phyloP scores from a whole-genome alignment of 2,888 invertebrate species.

The Lapara coniferarum region DNA sequence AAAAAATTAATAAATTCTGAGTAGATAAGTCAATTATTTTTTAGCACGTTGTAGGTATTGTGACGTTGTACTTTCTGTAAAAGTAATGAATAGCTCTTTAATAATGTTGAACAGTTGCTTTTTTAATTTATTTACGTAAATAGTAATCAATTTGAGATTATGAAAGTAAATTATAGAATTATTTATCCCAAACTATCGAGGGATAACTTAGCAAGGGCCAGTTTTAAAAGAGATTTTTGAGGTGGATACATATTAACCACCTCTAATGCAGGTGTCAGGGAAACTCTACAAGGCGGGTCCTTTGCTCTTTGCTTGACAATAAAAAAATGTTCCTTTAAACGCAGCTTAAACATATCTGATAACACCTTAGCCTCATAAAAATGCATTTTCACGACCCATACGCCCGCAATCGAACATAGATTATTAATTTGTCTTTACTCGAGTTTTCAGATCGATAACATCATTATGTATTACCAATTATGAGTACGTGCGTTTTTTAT shows the following conservation, averaged over 20 bases:
- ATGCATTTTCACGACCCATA: neutral
- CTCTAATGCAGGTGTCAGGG: neutral
- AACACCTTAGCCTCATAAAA: slow-evolving; percentile 9
- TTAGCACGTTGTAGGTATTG: too few species aligned
- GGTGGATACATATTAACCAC: neutral
- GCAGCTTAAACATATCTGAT: slow-evolving; percentile 9
- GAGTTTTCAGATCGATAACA: slow-evolving; percentile 31
- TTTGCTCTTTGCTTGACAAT: slow-evolving; percentile 1
- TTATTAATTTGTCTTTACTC: slow-evolving; percentile 33
- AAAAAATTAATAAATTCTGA: too few species aligned
- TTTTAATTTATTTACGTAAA: too few species aligned
- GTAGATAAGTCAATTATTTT: too few species aligned
- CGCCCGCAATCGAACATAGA: slow-evolving; percentile 10
- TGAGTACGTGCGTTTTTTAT: slow-evolving; percentile 27
- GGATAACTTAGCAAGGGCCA: neutral
- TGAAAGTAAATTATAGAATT: neutral
- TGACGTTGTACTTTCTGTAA: too few species aligned
- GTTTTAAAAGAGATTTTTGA: neutral
- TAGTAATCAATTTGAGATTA: too few species aligned
- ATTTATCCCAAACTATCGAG: neutral
- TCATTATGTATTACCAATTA: slow-evolving; percentile 31
- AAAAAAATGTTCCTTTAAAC: slow-evolving; percentile 11
- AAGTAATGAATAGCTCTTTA: too few species aligned
- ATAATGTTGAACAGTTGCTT: too few species aligned
- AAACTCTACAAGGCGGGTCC: neutral